Evolutionary conservation across 23 tunicate genomes (phyloP).

Genomic region (Trididemnum miniatum): DNA sequence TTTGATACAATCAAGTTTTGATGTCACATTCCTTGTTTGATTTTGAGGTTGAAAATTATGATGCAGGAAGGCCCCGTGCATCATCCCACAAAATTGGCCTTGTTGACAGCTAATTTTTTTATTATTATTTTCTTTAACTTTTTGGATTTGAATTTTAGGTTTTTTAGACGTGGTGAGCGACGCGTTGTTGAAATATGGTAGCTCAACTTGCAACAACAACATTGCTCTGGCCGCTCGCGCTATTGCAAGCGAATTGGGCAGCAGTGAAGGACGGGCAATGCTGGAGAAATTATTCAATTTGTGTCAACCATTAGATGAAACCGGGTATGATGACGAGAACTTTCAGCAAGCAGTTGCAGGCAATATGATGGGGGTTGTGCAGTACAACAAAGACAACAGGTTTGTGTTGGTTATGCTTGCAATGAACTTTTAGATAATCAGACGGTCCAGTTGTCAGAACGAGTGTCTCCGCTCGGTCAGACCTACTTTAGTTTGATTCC

Average conservation of each 20-base stretch:
- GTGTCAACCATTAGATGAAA: constrained; percentile 29
- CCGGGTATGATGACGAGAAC: constrained; percentile 38
- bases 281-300: constrained; percentile 39
- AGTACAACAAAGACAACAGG: constrained; percentile 83
- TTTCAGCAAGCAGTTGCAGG: constrained; percentile 66
- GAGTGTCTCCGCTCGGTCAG: no score
- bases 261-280: constrained; percentile 29
- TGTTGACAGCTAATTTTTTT: no score
- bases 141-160: constrained; percentile 4
- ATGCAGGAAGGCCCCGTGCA: no score
- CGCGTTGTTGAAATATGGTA: constrained; percentile 40
- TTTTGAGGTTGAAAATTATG: no score
- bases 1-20: no score
- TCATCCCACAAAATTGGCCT: no score
- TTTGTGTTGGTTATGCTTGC: no score
- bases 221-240: constrained; percentile 15
- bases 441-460: no score
- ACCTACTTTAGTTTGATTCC: no score
- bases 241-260: constrained; percentile 33
- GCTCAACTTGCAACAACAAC: constrained; percentile 44
- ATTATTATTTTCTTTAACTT: no score
- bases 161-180: constrained; percentile 37
- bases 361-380: constrained; percentile 70
- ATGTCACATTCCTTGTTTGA: no score
- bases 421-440: no score